Conservation (phyloP, 2,888 invertebrate genomes). For the Sarcophaga rosellei region DNA sequence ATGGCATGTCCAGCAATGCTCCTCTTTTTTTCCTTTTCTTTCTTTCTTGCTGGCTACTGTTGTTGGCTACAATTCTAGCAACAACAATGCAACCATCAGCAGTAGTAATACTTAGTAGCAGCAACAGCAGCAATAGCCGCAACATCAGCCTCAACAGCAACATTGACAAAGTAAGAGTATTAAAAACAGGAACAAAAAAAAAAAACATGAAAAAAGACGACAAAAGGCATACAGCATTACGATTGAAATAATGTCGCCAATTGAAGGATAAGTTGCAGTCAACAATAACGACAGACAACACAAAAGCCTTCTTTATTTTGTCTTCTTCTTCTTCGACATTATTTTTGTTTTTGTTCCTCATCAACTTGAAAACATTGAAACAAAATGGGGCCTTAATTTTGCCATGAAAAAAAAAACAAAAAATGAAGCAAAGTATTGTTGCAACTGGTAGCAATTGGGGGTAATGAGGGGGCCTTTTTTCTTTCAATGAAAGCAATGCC, state of each 20-base stretch:
- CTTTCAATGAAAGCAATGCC: too few relatives aligned
- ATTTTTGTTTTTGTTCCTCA: conserved; percentile 24
- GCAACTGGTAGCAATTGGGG: background rate
- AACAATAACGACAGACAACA: conserved; percentile 66
- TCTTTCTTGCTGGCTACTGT: conserved; percentile 30
- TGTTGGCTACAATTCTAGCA: conserved; percentile 1
- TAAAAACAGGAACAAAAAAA: background rate
- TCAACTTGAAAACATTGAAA: conserved; percentile 53
- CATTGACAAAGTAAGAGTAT: conserved; percentile 40
- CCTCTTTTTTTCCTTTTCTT: conserved; percentile 11
- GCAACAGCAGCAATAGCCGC: conserved; percentile 20
- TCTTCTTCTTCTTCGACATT: conserved; percentile 26
- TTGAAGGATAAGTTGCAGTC: conserved; percentile 76
- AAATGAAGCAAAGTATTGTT: too few relatives aligned
- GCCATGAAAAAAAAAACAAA: background rate
- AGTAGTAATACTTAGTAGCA: conserved; percentile 11
- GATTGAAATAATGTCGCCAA: conserved; percentile 77
- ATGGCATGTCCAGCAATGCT: conserved; percentile 63
- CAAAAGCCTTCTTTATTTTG: conserved; percentile 58
- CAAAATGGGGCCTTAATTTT: conserved; percentile 47
- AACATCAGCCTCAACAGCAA: conserved; percentile 47
- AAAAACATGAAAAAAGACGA: background rate
- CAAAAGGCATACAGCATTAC: conserved; percentile 38
- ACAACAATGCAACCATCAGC: background rate
- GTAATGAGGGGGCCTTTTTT: too few relatives aligned